Percentiles rank a stretch among this genome's conserved stretches.
Evolutionary conservation across 1,140 invertebrate genomes (phyloP).

Genomic region (Uloborus diversus): DNA sequence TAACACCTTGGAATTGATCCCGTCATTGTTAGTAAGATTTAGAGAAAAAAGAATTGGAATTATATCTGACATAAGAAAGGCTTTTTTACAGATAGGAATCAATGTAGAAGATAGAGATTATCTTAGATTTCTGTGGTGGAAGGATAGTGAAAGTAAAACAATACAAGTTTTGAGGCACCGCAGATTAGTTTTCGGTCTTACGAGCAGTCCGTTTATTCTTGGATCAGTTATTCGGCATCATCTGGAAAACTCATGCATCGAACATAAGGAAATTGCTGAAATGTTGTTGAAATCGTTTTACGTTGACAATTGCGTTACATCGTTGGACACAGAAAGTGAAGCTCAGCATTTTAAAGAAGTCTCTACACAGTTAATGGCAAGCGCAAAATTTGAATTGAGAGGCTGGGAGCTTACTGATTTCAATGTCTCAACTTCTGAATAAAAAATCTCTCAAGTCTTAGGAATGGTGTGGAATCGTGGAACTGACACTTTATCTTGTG

Average conservation of each 20-base stretch:
- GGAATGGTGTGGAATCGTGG: conserved; percentile 1
- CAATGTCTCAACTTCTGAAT: background rate
- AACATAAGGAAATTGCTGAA: background rate
- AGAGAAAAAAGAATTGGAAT: conserved; percentile 5
- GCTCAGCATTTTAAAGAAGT: background rate
- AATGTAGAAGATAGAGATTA: background rate
- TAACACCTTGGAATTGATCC: background rate
- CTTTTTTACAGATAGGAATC: conserved; percentile 1
- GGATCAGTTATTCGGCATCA: conserved; percentile 2
- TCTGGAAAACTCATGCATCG: background rate
- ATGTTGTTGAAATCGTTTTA: conserved; percentile 5
- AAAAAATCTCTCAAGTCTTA: conserved; percentile 19
- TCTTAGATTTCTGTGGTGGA: conserved; percentile 10
- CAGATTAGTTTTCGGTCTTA: conserved; percentile 1
- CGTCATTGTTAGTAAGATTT: conserved; percentile 5
- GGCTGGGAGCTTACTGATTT: background rate
- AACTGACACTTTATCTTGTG: background rate
- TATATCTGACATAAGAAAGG: background rate
- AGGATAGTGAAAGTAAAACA: background rate
- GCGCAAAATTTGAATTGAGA: conserved; percentile 1
- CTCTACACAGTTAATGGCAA: background rate
- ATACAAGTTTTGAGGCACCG: background rate
- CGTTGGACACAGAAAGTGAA: background rate
- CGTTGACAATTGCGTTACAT: conserved; percentile 8
- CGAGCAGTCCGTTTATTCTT: background rate